Evolutionary conservation across 2,888 invertebrate genomes (phyloP), one percentile per base, ranked within the genome.

Genomic region (Caenorhabditis sp.): DNA sequence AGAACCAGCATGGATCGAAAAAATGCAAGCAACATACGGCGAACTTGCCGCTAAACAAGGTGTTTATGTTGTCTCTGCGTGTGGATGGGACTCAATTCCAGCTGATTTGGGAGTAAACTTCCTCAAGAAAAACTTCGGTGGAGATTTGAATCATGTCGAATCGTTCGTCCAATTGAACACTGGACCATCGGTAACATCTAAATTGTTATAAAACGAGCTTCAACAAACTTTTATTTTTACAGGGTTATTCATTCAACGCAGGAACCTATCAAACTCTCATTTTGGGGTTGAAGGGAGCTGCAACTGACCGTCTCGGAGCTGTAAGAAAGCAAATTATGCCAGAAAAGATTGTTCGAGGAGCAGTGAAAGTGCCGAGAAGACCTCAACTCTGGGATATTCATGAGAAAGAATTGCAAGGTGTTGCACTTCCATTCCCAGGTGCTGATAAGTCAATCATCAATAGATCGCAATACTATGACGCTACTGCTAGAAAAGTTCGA

Each of bases 261-360:
- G 95, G 93, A 17, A 97, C 97, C 0, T 96, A 94, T 92, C 92
- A 94, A 87, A 95, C 95, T 0, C 91, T 93, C 0, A 91, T 97
- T 4, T 90, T 94, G 88, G 93, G 94, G 0, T 84, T 95, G 14
- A 67, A 76, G 61, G 72, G 81, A 36, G 80, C 81, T 14, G 79
- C 75, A 23, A 81, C 76, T 14, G 87, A 87, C 67, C 75, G 79
- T 20, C 73, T 87, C 12, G 87, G 87, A 43, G 79, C 74, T 26
- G 60, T 78, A 14, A 67, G 86, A 58, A 80, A 78, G 57, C 72
- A 76, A 54, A 82, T 86, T 56, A 86, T 86, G 86, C 86, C 86
- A 1, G 83, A 80, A 60, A 77, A 72, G 57, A 69, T 79, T 56
- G 71, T 72, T 27, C 57, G 60, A 52, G 73, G 75, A 62, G 57